Evolutionary conservation across 1,140 invertebrate genomes (phyloP).

Genomic region (Prorops nasuta): DNA sequence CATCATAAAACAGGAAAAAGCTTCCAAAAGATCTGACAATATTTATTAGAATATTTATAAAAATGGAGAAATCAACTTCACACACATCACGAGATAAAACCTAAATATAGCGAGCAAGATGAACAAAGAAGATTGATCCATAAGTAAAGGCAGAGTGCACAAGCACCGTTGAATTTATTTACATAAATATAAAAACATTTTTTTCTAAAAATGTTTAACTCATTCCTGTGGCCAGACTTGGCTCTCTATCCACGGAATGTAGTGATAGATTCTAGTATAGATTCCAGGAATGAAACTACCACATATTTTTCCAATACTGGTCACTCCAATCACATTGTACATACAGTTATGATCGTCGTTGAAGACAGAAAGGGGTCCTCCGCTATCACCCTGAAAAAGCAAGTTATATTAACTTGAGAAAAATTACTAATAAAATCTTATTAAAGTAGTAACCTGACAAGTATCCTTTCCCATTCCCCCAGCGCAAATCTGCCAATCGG

Average conservation of each 20-base stretch:
- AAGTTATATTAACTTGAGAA: constrained; percentile 1
- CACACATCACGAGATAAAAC: no score
- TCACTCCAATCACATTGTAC: constrained; percentile 57
- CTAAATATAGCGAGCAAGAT: no score
- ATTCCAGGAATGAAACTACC: constrained; percentile 54
- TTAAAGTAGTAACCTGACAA: constrained; percentile 61
- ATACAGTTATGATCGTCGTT: constrained; percentile 46
- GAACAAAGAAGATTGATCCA: background rate
- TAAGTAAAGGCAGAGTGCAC: background rate
- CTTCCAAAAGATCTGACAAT: no score
- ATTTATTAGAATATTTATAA: no score
- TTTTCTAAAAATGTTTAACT: background rate
- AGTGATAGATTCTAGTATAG: constrained; percentile 60
- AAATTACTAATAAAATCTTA: background rate
- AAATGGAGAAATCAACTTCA: no score
- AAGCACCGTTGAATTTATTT: background rate
- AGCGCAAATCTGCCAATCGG: constrained; percentile 65
- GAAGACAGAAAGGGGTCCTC: constrained; percentile 50
- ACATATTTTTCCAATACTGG: constrained; percentile 55
- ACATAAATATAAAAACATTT: background rate
- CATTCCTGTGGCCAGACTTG: constrained; percentile 31
- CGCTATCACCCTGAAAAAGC: constrained; percentile 56
- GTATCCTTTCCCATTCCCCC: constrained; percentile 70
- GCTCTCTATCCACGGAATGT: constrained; percentile 60
- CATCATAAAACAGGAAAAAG: no score